Conservation (phyloP, 2,113 vertebrate species). For the Psophia crepitans region DNA sequence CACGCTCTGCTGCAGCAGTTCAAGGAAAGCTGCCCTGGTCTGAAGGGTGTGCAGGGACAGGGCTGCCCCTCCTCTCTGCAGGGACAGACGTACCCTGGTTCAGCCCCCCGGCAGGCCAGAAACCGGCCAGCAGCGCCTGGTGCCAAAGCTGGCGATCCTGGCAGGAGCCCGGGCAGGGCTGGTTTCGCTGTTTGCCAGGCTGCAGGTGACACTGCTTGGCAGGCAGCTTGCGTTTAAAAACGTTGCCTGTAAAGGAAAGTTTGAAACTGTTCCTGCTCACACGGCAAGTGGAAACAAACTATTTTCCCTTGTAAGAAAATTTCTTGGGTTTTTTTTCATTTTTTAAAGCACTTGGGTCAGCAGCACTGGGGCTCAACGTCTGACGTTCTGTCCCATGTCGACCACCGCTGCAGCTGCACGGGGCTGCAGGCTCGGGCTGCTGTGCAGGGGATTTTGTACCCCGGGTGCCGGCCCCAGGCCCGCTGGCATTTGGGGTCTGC, state of each 20-base stretch:
- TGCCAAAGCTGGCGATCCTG: not conserved
- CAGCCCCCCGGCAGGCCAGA: not conserved
- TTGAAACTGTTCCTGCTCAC: not conserved
- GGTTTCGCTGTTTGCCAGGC: not conserved
- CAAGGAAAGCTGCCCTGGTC: not conserved
- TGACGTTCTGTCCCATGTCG: too few species aligned
- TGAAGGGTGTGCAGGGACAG: not conserved
- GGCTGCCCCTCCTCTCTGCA: not conserved
- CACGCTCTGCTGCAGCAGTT: not conserved
- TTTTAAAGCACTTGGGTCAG: not conserved
- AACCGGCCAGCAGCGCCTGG: not conserved
- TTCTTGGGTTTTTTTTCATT: not conserved
- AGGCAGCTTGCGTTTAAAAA: not conserved
- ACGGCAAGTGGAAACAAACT: not conserved
- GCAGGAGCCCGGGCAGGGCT: fast-evolving
- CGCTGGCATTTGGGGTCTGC: not conserved
- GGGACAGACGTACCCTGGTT: not conserved
- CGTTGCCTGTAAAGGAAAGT: not conserved
- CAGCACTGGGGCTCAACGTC: fast-evolving
- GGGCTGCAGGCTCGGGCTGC: not conserved
- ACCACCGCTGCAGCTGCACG: not conserved
- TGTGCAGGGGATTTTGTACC: not conserved
- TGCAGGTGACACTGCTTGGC: not conserved
- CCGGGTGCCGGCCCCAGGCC: not conserved
- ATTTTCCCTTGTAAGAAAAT: not conserved